A percentile compares a stretch with the other conserved stretches of the same genome.
Evolutionary conservation across 1,140 invertebrate genomes (phyloP).

Genomic region (Atta texana): DNA sequence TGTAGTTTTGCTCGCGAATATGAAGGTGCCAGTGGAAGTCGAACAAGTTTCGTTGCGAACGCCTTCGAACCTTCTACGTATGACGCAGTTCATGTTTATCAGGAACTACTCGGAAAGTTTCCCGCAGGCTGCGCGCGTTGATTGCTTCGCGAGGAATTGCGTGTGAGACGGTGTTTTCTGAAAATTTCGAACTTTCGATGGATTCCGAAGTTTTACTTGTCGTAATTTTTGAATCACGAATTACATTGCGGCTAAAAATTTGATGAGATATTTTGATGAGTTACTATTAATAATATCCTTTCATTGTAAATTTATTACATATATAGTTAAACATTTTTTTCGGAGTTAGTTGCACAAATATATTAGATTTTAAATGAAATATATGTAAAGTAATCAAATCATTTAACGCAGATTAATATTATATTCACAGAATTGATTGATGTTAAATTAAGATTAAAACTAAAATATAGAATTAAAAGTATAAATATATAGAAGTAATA

Average conservation of each 20-base stretch:
- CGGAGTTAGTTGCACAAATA: background rate
- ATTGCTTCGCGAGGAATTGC: slow-evolving; percentile 43
- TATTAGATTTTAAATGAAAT: background rate
- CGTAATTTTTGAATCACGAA: background rate
- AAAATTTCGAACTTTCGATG: slow-evolving; percentile 27
- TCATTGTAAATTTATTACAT: background rate
- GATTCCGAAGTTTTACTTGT: background rate
- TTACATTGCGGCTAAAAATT: background rate
- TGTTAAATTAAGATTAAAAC: background rate
- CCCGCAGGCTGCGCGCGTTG: slow-evolving; percentile 41
- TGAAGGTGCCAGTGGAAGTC: slow-evolving; percentile 26
- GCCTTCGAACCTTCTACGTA: slow-evolving; percentile 45
- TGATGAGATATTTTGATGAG: background rate
- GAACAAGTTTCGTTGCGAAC: background rate
- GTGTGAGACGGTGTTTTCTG: background rate
- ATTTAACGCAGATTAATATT: background rate
- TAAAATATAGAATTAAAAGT: background rate
- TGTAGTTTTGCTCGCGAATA: slow-evolving; percentile 22
- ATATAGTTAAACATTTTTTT: background rate
- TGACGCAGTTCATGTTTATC: slow-evolving; percentile 45
- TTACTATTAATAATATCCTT: background rate
- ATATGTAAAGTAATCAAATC: background rate
- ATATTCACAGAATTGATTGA: background rate
- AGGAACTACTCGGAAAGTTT: slow-evolving; percentile 46
- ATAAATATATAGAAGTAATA: background rate